Evolutionary conservation across 37 sponge, comb jelly and placozoan species (phyloP), one percentile per base, ranked within the genome.

Genomic region (Chondrilla cf. caribensis): DNA sequence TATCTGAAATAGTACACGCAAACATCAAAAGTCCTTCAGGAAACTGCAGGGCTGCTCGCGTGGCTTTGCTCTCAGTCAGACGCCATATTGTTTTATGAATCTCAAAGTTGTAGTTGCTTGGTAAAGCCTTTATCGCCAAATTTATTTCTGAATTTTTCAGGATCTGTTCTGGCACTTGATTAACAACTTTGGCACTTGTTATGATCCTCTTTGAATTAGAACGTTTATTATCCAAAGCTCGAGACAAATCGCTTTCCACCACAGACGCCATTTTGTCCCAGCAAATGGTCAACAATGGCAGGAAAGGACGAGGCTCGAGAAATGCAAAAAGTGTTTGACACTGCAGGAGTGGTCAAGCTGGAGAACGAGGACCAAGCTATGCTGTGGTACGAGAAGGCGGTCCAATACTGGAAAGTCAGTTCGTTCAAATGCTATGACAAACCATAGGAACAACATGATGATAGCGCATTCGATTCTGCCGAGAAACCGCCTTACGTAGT

Each of bases 41-140:
- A 81, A 97, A 95, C 81, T 97, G 97, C 8, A 97, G 85, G 2
- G 95, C 95, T 0, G 95, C 97, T 67, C 81, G 35, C 60, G 83
- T 92, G 6, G 97, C 79, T 6, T 82, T 44, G 0, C 73, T 70
- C 70, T 83, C n/a, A n/a, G n/a, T n/a, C n/a, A n/a, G n/a, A n/a
- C n/a, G n/a, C 97, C 97, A 97, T 28, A 97, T 76, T 0, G 92
- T 97, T 83, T 97, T 97, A 83, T 92, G 91, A 29, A 97, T 80
- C 60, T 97, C 97, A 85, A 97, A 97, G 81, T 97, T 97, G 86
- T 97, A 97, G 80, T 97, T 97, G 0, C 58, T n/a, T 21, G 97
- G 97, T 0, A 97, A 83, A 21, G 85, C 85, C 25, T 73, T 41
- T 32, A 93, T 84, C 29, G 94, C 94, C 22, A 82, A 66, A 39